These are phyloP conservation scores for Hippasteria phrygiana DNA, from an alignment of 53 echinoderm and acorn worm genomes.

Conservation along the genomic window DNA sequence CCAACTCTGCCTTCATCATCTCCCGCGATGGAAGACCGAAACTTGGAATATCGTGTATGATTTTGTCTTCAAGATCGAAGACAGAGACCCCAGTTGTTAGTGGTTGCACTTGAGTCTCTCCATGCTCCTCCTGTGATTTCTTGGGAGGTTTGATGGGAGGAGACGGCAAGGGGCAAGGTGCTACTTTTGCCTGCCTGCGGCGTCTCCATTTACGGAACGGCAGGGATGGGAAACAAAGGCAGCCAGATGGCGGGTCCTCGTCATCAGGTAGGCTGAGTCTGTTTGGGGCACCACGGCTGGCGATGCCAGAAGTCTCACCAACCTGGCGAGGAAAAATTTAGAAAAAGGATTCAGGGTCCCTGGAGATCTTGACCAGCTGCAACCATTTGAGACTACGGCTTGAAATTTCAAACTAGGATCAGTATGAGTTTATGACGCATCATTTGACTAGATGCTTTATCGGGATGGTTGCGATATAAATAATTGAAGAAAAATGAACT, in stretches of 20 bases:
- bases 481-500: no score
- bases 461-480: no score
- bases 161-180: neutral
- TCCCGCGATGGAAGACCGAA: neutral
- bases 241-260: neutral
- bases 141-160: neutral
- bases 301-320: neutral
- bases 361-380: no score
- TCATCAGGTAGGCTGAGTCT: neutral
- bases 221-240: constrained; percentile 14
- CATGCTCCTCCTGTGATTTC: neutral
- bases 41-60: neutral
- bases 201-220: constrained; percentile 5
- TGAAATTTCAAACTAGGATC: no score
- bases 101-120: neutral
- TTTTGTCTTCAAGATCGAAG: constrained; percentile 1
- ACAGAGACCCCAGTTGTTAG: neutral
- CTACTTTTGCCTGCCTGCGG: constrained; percentile 24
- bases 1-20: constrained; percentile 16
- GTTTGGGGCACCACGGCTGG: neutral
- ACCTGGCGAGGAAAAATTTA: neutral
- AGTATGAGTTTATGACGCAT: no score
- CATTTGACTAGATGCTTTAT: no score
- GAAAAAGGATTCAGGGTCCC: neutral
- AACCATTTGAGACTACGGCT: no score